Base-by-base conservation (phyloP, 2,113 vertebrate genomes). In the Epinephelus moara region DNA sequence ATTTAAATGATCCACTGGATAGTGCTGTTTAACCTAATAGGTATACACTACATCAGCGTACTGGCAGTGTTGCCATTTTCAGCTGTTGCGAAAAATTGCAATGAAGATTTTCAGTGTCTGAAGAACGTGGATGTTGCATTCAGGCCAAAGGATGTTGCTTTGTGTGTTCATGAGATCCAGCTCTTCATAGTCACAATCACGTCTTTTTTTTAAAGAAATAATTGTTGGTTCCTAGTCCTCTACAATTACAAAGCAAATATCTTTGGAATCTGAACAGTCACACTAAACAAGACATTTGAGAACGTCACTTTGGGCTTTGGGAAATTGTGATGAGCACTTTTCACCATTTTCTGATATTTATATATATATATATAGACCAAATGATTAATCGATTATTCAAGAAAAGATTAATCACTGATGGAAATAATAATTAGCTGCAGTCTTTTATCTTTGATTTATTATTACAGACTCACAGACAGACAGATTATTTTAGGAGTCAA, bases 21-120 rank as follows among this genome's bases (percentile, higher is more conserved):
- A 74, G 40, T 56, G 30, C 14, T 62, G 40, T 81, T 45, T 78
- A 61, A 71, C 23, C 61, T 40, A 30, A n/a, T 45, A 45, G 1
- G 10, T 45, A 45, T 45, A 45, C 9, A 12, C 23, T 25, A 7
- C 33, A 45, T 45, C 10, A 6, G 6, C 17, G 63, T 64, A 7
- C 10, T 40, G 18, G 6, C 4, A 1, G 9, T 0, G 14, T 10
- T 33, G 17, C 23, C 0, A 18, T 45, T 25, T 70, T 45, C 15
- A 64, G 64, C 5, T 57, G 50, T 11, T 19, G 21, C 23, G 6
- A 9, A 23, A 70, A n/a, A 37, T 49, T 25, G 19, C 14, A 56
- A 5, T 12, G 6, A 14, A 3, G 15, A 14, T 19, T 57, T 13
- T 30, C 12, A 64, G 60, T n/a, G 8, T 60, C 27, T 42, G 5